Evolutionary conservation across 2,888 invertebrate species (phyloP).

Genomic region (Bibio marci): DNA sequence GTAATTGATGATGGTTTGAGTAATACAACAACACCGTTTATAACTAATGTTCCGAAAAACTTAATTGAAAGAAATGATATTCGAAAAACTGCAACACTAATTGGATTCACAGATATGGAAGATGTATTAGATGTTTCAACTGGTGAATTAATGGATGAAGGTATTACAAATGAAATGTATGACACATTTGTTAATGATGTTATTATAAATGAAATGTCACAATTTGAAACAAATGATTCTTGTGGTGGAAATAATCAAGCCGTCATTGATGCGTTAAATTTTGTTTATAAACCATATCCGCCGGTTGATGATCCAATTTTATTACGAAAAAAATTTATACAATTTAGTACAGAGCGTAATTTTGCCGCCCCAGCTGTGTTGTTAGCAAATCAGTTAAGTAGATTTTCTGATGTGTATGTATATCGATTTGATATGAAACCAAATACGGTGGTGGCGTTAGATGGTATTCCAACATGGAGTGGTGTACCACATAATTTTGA

Average conservation of each 20-base stretch:
- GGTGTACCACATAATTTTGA: conserved; percentile 69
- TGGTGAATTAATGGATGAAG: conserved; percentile 38
- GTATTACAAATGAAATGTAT: conserved; percentile 34
- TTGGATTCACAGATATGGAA: conserved; percentile 72
- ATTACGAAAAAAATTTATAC: conserved; percentile 46
- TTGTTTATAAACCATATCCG: conserved; percentile 56
- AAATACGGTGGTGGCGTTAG: conserved; percentile 41
- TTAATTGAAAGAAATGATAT: conserved; percentile 38
- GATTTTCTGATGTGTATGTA: conserved; percentile 37
- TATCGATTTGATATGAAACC: conserved; percentile 65
- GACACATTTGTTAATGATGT: conserved; percentile 45
- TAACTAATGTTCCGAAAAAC: conserved; percentile 46
- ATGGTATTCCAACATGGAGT: conserved; percentile 58
- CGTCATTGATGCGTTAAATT: conserved; percentile 53
- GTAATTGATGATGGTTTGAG: conserved; percentile 54
- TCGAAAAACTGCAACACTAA: conserved; percentile 50
- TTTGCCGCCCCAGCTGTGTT: conserved; percentile 54
- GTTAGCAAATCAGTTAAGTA: conserved; percentile 46
- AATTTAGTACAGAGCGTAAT: conserved; percentile 57
- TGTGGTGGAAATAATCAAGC: conserved; percentile 45
- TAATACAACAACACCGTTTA: conserved; percentile 45
- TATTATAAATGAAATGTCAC: conserved; percentile 40
- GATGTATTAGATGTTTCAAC: conserved; percentile 48
- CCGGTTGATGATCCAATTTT: conserved; percentile 39
- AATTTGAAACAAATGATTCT: conserved; percentile 18